phyloP scores from a whole-genome alignment of 2,888 invertebrate genomes.

The Glyphotaelius pellucidus region DNA sequence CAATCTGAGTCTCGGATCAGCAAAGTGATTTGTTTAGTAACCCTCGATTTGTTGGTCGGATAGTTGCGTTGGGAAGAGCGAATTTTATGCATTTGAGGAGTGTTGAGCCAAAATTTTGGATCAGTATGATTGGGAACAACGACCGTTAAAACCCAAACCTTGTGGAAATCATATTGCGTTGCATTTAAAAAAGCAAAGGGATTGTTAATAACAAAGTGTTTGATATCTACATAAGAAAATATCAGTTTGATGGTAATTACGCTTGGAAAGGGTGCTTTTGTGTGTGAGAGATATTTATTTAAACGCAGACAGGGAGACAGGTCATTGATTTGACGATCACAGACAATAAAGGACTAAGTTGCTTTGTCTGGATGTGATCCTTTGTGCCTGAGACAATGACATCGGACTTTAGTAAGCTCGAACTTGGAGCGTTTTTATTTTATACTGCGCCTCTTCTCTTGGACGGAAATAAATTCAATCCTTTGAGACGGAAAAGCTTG shows the following conservation, averaged over 20 bases:
- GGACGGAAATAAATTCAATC: background rate
- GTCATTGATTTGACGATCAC: background rate
- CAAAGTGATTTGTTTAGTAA: no score
- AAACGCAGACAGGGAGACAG: background rate
- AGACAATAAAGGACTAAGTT: background rate
- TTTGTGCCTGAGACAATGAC: constrained; percentile 14
- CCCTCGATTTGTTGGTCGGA: no score
- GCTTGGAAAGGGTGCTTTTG: background rate
- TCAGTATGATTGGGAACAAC: no score
- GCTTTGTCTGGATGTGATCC: background rate
- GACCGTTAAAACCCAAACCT: background rate
- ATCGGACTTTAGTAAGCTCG: background rate
- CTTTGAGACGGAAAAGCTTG: background rate
- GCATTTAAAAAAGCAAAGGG: no score
- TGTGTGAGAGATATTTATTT: background rate
- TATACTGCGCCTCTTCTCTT: background rate
- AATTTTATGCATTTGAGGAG: no score
- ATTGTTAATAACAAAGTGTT: background rate
- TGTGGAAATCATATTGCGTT: background rate
- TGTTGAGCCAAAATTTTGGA: no score
- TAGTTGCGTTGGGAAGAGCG: no score
- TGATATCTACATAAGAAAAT: no score
- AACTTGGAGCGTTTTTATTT: background rate
- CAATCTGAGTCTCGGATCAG: no score
- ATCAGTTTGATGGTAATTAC: no score